Conservation (phyloP, 2,797 vertebrate genomes). For the Danio choprae region DNA sequence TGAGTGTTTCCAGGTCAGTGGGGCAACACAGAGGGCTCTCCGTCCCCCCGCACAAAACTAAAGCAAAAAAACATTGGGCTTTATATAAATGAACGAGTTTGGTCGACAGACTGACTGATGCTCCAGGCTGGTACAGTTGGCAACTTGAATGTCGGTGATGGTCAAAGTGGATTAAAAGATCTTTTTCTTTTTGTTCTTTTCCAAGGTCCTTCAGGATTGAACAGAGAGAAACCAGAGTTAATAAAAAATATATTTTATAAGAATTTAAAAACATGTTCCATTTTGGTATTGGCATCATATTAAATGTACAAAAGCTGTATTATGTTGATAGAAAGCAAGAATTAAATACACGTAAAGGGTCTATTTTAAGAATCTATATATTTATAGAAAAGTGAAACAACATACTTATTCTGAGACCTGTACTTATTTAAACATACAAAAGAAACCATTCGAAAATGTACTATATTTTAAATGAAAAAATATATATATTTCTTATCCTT, state of each 20-base stretch:
- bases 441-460: too few relatives aligned
- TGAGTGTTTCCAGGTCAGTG: conserved; percentile 36
- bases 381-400: too few relatives aligned
- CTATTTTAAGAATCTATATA: too few relatives aligned
- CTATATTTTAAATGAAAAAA: too few relatives aligned
- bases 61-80: conserved; percentile 60
- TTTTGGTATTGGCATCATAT: too few relatives aligned
- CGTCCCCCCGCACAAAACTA: conserved; percentile 61
- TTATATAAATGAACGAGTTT: conserved; percentile 35
- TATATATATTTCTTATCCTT: too few relatives aligned
- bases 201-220: conserved; percentile 85
- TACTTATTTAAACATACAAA: too few relatives aligned
- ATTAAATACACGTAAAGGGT: too few relatives aligned
- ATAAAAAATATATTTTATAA: background rate
- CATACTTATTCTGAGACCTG: too few relatives aligned
- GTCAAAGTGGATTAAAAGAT: conserved; percentile 88
- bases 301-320: too few relatives aligned
- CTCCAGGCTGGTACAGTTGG: conserved; percentile 87
- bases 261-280: too few relatives aligned
- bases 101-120: conserved; percentile 78
- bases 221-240: background rate
- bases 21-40: background rate
- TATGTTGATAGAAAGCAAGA: too few relatives aligned
- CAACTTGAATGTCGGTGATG: conserved; percentile 81
- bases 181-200: conserved; percentile 99